phyloP scores from a whole-genome alignment of 2,113 vertebrate genomes.

The Holacanthus passer region DNA sequence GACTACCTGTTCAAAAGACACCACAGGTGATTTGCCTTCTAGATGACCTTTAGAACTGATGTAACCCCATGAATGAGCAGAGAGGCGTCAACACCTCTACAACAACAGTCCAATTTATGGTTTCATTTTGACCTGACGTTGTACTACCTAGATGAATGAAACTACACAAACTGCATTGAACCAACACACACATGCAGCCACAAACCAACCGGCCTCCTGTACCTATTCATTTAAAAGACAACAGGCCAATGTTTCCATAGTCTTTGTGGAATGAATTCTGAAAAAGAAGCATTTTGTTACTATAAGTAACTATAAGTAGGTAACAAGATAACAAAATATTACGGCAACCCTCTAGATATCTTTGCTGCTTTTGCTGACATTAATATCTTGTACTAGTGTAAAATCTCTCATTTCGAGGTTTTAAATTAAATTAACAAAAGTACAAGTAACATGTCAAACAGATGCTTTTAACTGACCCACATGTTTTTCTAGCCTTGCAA shows the following conservation, averaged over 20 bases:
- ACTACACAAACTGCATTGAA: conserved; percentile 27
- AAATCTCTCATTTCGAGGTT: not conserved
- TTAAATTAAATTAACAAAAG: conserved; percentile 2
- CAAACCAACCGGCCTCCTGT: conserved; percentile 20
- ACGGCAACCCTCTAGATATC: not conserved
- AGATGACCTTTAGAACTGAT: not conserved
- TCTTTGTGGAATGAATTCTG: not conserved
- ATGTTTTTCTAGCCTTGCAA: not conserved
- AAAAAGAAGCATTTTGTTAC: not conserved
- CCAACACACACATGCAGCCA: conserved; percentile 16
- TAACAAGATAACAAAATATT: conserved; percentile 1
- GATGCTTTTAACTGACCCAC: not conserved
- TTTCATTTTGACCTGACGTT: conserved; percentile 64
- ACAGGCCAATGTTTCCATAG: not conserved
- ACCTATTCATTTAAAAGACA: not conserved
- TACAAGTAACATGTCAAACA: not conserved
- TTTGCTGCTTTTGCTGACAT: conserved; percentile 6
- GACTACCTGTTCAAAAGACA: not conserved
- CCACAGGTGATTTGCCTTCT: not conserved
- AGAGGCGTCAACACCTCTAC: conserved; percentile 7
- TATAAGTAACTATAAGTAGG: not conserved
- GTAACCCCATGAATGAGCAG: conserved; percentile 14
- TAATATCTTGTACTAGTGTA: not conserved
- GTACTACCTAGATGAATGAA: conserved; percentile 30
- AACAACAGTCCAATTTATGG: conserved; percentile 19